Evolutionary conservation across 2,113 vertebrate genomes (phyloP).

Genomic region (Empidonax alnorum): DNA sequence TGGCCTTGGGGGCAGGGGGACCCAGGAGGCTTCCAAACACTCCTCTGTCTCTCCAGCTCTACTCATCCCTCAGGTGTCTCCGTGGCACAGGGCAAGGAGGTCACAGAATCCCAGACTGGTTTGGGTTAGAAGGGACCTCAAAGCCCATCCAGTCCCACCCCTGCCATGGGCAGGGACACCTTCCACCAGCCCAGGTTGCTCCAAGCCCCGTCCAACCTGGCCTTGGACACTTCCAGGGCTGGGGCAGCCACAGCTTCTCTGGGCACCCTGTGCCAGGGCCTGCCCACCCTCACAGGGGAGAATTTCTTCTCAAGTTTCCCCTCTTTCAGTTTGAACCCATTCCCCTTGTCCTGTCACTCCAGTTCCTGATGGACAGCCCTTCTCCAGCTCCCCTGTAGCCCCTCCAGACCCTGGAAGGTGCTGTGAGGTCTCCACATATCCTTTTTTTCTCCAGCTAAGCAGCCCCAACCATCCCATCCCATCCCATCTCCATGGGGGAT

Average conservation of each 20-base stretch:
- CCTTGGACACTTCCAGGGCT: not conserved
- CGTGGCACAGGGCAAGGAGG: not conserved
- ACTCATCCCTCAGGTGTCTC: rapidly evolving
- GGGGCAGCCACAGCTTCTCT: not conserved
- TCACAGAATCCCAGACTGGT: not conserved
- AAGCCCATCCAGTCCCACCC: not conserved
- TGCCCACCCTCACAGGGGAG: not conserved
- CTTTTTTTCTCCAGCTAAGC: not conserved
- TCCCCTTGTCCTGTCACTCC: not conserved
- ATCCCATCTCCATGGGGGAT: no score
- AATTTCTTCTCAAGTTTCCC: not conserved
- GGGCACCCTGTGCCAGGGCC: not conserved
- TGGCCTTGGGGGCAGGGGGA: not conserved
- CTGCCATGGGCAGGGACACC: not conserved
- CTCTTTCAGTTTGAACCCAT: not conserved
- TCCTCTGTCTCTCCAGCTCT: not conserved
- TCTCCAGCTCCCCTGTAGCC: not conserved
- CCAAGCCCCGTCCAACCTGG: not conserved
- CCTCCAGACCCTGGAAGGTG: not conserved
- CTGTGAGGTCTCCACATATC: not conserved
- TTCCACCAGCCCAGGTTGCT: not conserved
- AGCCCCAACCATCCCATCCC: no score
- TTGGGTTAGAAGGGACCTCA: not conserved
- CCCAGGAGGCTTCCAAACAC: not conserved
- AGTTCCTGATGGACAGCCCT: not conserved